Evolutionary conservation across 2,888 invertebrate species (phyloP).

Genomic region (Thymelicus lineola): DNA sequence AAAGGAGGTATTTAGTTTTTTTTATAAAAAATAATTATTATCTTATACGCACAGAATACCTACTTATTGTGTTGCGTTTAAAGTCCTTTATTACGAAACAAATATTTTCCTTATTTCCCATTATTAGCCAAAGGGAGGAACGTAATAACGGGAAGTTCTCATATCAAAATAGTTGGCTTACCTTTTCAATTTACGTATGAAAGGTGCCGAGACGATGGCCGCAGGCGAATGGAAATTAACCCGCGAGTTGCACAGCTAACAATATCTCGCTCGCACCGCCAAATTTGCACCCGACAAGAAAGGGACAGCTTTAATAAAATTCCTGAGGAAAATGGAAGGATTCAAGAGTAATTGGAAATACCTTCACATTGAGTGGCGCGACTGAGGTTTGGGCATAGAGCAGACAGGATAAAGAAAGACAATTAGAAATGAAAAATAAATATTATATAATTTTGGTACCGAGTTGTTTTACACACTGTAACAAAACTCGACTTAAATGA

Average conservation of each 20-base stretch:
- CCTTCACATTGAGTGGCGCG: conserved; percentile 77
- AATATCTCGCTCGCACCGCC: conserved; percentile 53
- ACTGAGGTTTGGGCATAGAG: conserved; percentile 64
- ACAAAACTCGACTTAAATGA: no score
- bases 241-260: conserved; percentile 67
- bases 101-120: conserved; percentile 2
- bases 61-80: no score
- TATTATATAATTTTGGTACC: no score
- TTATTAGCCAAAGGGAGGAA: conserved; percentile 10
- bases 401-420: conserved; percentile 22
- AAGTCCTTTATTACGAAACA: neutral
- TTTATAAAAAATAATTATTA: no score
- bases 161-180: conserved; percentile 63
- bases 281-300: conserved; percentile 52
- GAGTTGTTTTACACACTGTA: no score
- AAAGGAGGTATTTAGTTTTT: no score
- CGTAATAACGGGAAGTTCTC: conserved; percentile 36
- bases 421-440: neutral
- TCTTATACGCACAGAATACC: no score
- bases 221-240: conserved; percentile 79
- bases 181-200: conserved; percentile 77
- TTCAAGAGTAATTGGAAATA: conserved; percentile 85
- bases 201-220: conserved; percentile 70
- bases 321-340: conserved; percentile 79
- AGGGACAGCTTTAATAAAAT: conserved; percentile 72